A percentile compares a stretch with the other conserved stretches of the same genome.
Conservation (phyloP, 2,797 vertebrate genomes). For the Betta splendens region DNA sequence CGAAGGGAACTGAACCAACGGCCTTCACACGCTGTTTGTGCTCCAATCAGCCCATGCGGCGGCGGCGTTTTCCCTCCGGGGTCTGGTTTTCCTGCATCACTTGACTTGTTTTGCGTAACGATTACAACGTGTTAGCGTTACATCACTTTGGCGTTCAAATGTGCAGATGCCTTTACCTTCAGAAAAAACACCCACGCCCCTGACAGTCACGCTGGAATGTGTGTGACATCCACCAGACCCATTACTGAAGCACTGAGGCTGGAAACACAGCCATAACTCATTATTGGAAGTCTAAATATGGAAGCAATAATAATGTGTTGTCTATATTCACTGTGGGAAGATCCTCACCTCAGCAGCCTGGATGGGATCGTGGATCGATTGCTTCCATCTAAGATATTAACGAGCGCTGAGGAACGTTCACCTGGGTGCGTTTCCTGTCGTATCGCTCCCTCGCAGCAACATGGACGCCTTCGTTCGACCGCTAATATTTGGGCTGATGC, state of each 20-base stretch:
- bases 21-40: conserved; percentile 35
- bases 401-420: conserved; percentile 46
- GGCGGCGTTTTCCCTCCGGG: no score
- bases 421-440: conserved; percentile 37
- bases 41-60: conserved; percentile 50
- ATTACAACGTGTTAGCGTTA: neutral
- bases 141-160: neutral
- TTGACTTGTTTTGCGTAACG: neutral
- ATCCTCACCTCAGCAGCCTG: conserved; percentile 55
- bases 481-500: conserved; percentile 39
- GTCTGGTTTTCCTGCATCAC: conserved; percentile 1
- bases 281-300: conserved; percentile 53
- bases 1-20: conserved; percentile 33
- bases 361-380: conserved; percentile 61
- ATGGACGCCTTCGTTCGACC: conserved; percentile 35
- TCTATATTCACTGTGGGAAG: conserved; percentile 68
- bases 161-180: neutral
- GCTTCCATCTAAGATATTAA: conserved; percentile 66
- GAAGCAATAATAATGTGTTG: conserved; percentile 58
- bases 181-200: neutral
- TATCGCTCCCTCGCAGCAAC: conserved; percentile 33
- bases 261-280: conserved; percentile 49
- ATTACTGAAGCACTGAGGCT: conserved; percentile 15
- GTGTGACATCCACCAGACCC: neutral
- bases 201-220: neutral